Evolutionary conservation across 2,888 invertebrate species (phyloP), one percentile per base, ranked within the genome.

Genomic region (Cheilosia soror): DNA sequence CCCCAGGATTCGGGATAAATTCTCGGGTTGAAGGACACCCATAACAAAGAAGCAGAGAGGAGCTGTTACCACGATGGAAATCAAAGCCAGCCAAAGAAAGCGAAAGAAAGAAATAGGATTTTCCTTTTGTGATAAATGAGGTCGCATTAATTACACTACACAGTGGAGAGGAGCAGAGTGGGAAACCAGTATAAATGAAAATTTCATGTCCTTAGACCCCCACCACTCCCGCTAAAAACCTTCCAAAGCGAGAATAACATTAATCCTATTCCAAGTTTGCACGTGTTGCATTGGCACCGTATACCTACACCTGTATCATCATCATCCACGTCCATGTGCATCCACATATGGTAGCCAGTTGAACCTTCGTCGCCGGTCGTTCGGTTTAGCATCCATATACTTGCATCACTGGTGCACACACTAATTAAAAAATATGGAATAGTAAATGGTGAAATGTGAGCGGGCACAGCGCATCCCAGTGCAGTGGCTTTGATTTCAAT

Each of bases 341-440:
- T 25, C 42, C 49, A 62, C 47, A 72, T n/a, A 78, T 37, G 58
- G 2, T 33, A 33, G 53, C 57, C 40, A 65, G 33, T 7, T 60
- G 20, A 51, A 37, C 55, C 58, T 65, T 53, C 55, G 31, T 62
- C 63, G 20, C 20, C 7, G 44, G 44, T 15, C 5, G 44, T 13
- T 13, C 7, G 27, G 29, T n/a, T n/a, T 15, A 20, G 15, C 33
- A 51, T 33, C 31, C 44, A 25, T 42, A 20, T 29, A 27, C 37
- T 40, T 42, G 53, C 15, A 82, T 77, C 55, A 55, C 40, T 63
- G 25, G 47, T 72, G 49, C 20, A 51, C 77, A 73, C 75, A 79
- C 79, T 84, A 84, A 84, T 84, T 84, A 84, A 75, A 84, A 79
- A 84, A 84, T 84, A 84, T 84, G 75, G 62, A 75, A 58, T 69